Conservation (phyloP, 2,113 vertebrate genomes). For the Panthera tigris region DNA sequence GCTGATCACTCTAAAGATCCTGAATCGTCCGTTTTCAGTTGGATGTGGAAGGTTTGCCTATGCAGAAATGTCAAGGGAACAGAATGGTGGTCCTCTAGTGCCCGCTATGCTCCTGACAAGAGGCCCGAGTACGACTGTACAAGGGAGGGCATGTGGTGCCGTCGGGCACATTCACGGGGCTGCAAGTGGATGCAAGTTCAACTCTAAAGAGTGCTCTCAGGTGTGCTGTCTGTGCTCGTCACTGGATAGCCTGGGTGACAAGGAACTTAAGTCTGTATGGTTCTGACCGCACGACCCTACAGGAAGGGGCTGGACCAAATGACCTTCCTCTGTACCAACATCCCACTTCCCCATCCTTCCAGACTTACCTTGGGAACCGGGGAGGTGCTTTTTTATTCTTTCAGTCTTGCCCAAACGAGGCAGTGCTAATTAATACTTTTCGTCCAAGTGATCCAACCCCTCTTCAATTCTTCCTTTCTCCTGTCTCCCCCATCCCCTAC, state of each 20-base stretch:
- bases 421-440: background rate
- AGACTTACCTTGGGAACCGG: background rate
- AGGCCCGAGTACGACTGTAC: background rate
- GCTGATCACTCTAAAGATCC: background rate
- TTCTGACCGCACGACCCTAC: background rate
- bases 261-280: background rate
- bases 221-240: background rate
- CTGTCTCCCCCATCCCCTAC: background rate
- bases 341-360: background rate
- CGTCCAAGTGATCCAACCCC: background rate
- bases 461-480: background rate
- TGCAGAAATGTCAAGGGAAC: background rate
- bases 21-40: background rate
- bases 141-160: background rate
- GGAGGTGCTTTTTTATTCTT: background rate
- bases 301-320: background rate
- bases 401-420: background rate
- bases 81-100: background rate
- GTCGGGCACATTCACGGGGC: background rate
- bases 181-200: background rate
- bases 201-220: background rate
- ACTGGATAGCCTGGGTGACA: background rate
- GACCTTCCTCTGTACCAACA: background rate
- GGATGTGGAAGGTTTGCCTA: background rate
- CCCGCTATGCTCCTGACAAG: background rate